phyloP scores from a whole-genome alignment of 2,888 invertebrate genomes.

The Ormyrus rosae region DNA sequence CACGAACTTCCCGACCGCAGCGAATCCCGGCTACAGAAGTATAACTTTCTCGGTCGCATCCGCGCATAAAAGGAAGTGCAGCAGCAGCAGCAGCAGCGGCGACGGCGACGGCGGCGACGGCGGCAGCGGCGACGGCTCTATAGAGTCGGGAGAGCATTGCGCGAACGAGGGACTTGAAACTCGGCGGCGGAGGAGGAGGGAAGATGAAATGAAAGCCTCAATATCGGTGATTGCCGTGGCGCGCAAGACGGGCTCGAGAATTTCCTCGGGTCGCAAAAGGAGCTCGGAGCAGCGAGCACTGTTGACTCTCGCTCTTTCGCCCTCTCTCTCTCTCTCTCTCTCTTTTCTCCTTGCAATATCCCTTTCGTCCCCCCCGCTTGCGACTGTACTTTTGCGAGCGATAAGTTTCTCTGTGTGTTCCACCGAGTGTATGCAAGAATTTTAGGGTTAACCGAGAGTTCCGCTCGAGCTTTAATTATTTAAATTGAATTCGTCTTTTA shows the following conservation, averaged over 20 bases:
- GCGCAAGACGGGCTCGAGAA: slow-evolving; percentile 70
- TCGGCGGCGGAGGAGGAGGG: slow-evolving; percentile 36
- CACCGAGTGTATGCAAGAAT: not conserved
- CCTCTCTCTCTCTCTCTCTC: slow-evolving; percentile 54
- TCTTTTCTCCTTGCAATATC: slow-evolving; percentile 44
- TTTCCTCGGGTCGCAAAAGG: slow-evolving; percentile 66
- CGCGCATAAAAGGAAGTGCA: slow-evolving; percentile 38
- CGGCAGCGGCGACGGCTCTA: too few relatives aligned
- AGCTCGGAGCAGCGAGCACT: slow-evolving; percentile 58
- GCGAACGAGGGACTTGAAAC: not conserved
- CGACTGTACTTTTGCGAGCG: not conserved
- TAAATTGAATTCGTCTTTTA: too few relatives aligned
- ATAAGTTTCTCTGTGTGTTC: not conserved
- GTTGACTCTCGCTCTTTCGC: slow-evolving; percentile 61
- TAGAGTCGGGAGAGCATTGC: not conserved
- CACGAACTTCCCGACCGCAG: not conserved
- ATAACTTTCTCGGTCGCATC: slow-evolving; percentile 15
- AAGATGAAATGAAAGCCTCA: slow-evolving; percentile 75
- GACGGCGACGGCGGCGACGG: too few relatives aligned
- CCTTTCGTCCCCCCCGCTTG: not conserved
- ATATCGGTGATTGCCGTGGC: slow-evolving; percentile 74
- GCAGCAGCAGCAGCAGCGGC: too few relatives aligned
- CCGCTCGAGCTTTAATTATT: too few relatives aligned
- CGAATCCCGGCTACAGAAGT: not conserved
- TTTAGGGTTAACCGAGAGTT: too few relatives aligned